Evolutionary conservation across 2,113 vertebrate species (phyloP).

Genomic region (Halichoeres trimaculatus): DNA sequence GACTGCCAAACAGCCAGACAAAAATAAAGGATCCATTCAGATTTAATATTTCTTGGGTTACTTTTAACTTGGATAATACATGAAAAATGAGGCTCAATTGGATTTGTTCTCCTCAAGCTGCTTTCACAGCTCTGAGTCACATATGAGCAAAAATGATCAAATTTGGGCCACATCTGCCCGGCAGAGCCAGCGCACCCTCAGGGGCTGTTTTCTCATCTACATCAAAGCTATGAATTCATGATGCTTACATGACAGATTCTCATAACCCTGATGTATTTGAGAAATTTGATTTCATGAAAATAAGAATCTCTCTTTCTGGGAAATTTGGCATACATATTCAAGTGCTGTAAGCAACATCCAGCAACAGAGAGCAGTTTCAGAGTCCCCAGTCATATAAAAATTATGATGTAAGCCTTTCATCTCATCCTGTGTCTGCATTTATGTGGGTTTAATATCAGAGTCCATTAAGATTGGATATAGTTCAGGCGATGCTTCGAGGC

Average conservation of each 20-base stretch:
- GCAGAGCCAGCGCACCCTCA: neutral
- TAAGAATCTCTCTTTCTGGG: neutral
- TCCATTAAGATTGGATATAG: slow-evolving; percentile 1
- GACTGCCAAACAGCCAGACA: neutral
- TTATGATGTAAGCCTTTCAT: neutral
- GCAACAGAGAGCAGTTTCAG: neutral
- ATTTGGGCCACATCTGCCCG: neutral
- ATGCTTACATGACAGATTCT: neutral
- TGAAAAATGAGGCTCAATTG: neutral
- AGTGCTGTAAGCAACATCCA: neutral
- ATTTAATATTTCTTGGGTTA: neutral
- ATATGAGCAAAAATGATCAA: neutral
- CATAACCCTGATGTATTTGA: neutral
- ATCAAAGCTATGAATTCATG: neutral
- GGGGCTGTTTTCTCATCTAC: neutral
- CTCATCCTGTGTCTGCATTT: neutral
- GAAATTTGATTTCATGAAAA: neutral
- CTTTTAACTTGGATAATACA: neutral
- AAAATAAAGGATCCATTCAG: neutral
- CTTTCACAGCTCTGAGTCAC: neutral
- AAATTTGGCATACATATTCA: neutral
- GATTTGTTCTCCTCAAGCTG: neutral
- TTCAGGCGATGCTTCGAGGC: neutral
- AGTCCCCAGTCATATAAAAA: neutral
- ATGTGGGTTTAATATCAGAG: neutral